Percentiles rank a stretch among this genome's conserved stretches.
Evolutionary conservation across 2,113 vertebrate species (phyloP).

Genomic region (Ondatra zibethicus): DNA sequence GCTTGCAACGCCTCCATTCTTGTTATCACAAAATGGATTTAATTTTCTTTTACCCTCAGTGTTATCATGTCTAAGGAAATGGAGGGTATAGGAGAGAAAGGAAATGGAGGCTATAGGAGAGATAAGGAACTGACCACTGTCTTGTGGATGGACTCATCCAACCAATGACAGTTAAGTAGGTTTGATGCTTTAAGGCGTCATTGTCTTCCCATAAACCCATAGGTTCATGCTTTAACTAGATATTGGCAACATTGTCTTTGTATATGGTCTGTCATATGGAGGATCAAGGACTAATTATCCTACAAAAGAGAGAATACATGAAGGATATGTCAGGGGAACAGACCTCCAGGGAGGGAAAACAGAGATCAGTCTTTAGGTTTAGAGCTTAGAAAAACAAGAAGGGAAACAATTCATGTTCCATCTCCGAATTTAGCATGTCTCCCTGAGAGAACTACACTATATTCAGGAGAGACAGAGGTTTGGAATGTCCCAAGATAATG

Average conservation of each 20-base stretch:
- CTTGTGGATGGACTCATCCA: neutral
- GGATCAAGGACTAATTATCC: neutral
- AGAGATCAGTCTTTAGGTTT: neutral
- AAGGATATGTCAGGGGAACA: neutral
- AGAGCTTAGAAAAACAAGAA: slow-evolving; percentile 2
- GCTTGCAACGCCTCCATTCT: neutral
- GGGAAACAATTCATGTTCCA: neutral
- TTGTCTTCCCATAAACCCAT: neutral
- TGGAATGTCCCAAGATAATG: neutral
- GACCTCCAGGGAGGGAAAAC: neutral
- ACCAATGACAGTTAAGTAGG: neutral
- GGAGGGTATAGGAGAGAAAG: neutral
- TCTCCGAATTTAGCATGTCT: slow-evolving; percentile 2
- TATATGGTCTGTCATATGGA: neutral
- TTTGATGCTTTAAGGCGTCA: neutral
- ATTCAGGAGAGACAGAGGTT: neutral
- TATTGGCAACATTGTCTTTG: neutral
- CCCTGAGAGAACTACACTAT: neutral
- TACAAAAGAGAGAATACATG: neutral
- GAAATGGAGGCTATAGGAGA: neutral
- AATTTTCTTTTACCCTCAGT: neutral
- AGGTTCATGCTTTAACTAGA: neutral
- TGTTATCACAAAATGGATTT: neutral
- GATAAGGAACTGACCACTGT: neutral
- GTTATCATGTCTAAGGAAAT: neutral